Conservation (phyloP, 2,888 invertebrate genomes). For the Hofmannophila pseudospretella region DNA sequence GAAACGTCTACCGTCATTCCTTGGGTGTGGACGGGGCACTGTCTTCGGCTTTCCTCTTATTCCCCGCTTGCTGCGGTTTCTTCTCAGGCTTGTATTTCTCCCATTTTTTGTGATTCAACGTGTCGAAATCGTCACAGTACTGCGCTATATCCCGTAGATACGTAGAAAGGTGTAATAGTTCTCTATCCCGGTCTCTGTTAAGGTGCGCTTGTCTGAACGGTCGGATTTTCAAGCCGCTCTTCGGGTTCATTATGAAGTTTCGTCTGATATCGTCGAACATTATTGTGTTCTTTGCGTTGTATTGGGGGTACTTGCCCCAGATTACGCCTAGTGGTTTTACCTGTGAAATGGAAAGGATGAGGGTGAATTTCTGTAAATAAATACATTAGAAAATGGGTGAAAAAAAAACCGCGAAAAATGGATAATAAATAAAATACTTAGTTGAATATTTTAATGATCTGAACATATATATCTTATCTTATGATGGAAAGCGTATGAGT, state of each 20-base stretch:
- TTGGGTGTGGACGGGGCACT: conserved; percentile 47
- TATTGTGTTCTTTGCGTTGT: conserved; percentile 93
- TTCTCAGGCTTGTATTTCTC: conserved; percentile 83
- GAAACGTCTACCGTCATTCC: conserved; percentile 57
- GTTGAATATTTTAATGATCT: too few species aligned
- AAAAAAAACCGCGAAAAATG: neutral
- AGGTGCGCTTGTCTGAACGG: conserved; percentile 95
- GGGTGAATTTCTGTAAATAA: too few species aligned
- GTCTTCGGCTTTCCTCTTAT: conserved; percentile 70
- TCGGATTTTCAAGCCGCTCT: conserved; percentile 92
- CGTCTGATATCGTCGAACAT: conserved; percentile 98
- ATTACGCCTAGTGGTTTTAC: conserved; percentile 97
- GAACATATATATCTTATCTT: too few species aligned
- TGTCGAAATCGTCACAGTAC: conserved; percentile 88
- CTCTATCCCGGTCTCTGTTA: conserved; percentile 89
- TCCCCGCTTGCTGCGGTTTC: conserved; percentile 45
- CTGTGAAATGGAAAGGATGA: conserved; percentile 54
- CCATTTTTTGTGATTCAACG: conserved; percentile 94
- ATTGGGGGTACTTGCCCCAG: conserved; percentile 96
- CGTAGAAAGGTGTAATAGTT: conserved; percentile 87
- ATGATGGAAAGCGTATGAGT: too few species aligned
- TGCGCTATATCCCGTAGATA: conserved; percentile 91
- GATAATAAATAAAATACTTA: neutral
- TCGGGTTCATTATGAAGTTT: conserved; percentile 98
- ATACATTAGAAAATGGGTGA: neutral